Base-by-base conservation (phyloP, 2,797 vertebrate species). In the Dendrocincla fuliginosa region DNA sequence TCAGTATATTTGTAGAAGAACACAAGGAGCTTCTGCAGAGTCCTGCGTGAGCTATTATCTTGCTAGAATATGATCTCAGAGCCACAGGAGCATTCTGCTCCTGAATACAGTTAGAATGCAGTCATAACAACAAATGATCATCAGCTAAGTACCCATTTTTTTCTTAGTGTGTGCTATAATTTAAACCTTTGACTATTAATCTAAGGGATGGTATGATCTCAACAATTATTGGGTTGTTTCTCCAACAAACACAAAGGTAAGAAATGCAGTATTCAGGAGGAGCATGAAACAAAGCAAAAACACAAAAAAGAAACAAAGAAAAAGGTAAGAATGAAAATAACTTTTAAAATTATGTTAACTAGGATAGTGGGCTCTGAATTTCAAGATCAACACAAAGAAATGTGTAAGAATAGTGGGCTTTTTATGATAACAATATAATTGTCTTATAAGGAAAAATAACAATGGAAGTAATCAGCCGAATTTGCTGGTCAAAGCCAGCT, bases 391-490 rank as follows among this genome's bases (percentile, higher is more conserved):
- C 53, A 75, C 44, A 95, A 75, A 93, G 80, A 86, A 94, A 95
- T 84, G 46, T 57, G 25, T 95, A 92, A 94, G 77, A 95, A 93
- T 77, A 95, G 89, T 70, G 59, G 9, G 4, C 65, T 60, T 92
- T 89, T 12, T 41, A 93, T 25, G 39, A 77, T 88, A 95, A 96
- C 85, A 94, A 87, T 42, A 39, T 90, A 90, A 93, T 80, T 95
- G 83, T 96, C 88, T 94, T 95, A 85, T 90, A 90, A 96, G 92
- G 89, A 95, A 92, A 96, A 97, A 80, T 69, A 96, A 96, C 93
- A 97, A 88, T 76, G 82, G 76, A 77, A 95, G 78, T 64, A 96
- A 96, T 77, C 84, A 89, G 87, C n/a, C 0, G 3, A 96, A 96
- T 97, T 90, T 93, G 73, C 90, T 87, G 89, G 88, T 59, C 90